phyloP scores from a whole-genome alignment of 1,140 invertebrate genomes.

The Lepeophtheirus salmonis region DNA sequence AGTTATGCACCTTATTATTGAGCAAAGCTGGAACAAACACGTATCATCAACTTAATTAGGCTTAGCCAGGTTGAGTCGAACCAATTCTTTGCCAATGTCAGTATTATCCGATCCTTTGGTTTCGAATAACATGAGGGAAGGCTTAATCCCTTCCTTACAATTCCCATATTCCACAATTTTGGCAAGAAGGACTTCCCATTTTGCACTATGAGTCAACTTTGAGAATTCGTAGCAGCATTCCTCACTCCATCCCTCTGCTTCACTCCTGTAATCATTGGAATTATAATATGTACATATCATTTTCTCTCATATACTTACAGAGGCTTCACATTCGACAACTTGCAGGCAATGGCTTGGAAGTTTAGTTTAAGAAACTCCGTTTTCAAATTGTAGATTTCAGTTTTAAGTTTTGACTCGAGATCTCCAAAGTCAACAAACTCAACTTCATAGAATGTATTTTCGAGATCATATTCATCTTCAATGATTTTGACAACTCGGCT shows the following conservation, averaged over 20 bases:
- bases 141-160: background rate
- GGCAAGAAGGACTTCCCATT: background rate
- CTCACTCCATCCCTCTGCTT: background rate
- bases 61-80: background rate
- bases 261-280: background rate
- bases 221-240: background rate
- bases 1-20: background rate
- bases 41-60: too few species aligned
- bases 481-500: background rate
- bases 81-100: constrained; percentile 29
- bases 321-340: background rate
- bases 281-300: background rate
- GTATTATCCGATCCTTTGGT: constrained; percentile 25
- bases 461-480: constrained; percentile 12
- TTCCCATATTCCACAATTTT: background rate
- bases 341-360: constrained; percentile 3
- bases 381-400: background rate
- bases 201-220: background rate
- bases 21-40: too few species aligned
- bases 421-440: constrained; percentile 18
- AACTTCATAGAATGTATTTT: background rate
- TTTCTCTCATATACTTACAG: background rate
- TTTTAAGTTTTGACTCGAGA: background rate
- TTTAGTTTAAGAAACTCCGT: constrained; percentile 3
- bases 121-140: background rate